Evolutionary conservation across 37 sponge, comb jelly and placozoan genomes (phyloP).

Genomic region (Oscarella lobularis): DNA sequence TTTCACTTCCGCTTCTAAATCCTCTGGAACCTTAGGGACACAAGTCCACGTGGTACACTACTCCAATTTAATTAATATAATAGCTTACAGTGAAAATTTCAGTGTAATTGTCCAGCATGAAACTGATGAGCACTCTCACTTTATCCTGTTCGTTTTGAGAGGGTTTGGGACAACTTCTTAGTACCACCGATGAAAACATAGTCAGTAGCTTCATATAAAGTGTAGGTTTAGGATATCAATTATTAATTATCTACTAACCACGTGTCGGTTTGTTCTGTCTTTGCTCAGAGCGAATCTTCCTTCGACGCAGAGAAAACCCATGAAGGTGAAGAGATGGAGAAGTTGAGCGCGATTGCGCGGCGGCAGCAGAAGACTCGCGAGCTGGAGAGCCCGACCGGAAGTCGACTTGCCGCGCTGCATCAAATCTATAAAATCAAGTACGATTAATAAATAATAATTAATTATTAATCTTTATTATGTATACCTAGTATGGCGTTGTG

Average conservation of each 20-base stretch:
- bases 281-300: not conserved
- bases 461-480: not conserved
- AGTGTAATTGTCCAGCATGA: not conserved
- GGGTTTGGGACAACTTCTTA: not conserved
- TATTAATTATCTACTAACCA: not conserved
- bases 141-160: not conserved
- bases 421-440: not conserved
- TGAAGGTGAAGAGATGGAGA: not conserved
- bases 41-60: not conserved
- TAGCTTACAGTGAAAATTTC: not conserved
- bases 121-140: not conserved
- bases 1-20: not conserved
- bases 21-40: not conserved
- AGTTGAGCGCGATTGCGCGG: not conserved
- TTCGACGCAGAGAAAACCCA: not conserved
- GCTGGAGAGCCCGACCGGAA: not conserved
- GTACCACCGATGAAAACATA: not conserved
- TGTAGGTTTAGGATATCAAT: too few relatives aligned
- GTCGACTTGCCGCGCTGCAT: not conserved
- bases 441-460: not conserved
- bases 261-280: not conserved
- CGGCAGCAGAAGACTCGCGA: not conserved
- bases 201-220: not conserved
- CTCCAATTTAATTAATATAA: not conserved
- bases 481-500: not conserved